Percentiles rank a stretch among this genome's conserved stretches.
phyloP scores from a whole-genome alignment of 2,797 vertebrate genomes.

The Enteromius argenteus region DNA sequence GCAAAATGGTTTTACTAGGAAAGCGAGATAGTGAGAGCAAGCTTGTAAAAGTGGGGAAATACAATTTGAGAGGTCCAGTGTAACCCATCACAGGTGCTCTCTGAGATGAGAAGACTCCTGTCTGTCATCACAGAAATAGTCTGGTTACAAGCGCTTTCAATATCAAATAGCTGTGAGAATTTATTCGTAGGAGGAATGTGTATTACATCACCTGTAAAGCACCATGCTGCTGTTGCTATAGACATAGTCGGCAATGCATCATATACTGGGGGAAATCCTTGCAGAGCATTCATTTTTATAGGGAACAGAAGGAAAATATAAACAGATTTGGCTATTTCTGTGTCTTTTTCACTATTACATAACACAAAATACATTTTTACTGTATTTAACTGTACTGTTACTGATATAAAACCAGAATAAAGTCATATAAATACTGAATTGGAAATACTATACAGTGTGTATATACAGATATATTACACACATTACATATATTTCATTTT shows the following conservation, averaged over 20 bases:
- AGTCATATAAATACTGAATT: no score
- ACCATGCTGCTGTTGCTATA: background rate
- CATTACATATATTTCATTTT: no score
- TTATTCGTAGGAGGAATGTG: background rate
- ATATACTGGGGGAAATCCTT: background rate
- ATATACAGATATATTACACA: no score
- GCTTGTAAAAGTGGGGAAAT: slow-evolving; percentile 21
- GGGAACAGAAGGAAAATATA: background rate
- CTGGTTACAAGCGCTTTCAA: slow-evolving; percentile 12
- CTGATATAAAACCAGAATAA: no score
- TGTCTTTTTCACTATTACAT: background rate
- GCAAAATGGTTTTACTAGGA: slow-evolving; percentile 32
- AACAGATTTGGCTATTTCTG: background rate
- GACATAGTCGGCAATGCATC: background rate
- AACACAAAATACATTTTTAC: no score
- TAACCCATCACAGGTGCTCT: slow-evolving; percentile 22
- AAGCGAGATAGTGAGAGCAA: background rate
- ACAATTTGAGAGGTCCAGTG: slow-evolving; percentile 16
- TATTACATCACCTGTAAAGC: slow-evolving; percentile 7
- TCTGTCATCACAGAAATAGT: slow-evolving; percentile 22
- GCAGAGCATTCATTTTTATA: background rate
- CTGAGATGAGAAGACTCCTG: background rate
- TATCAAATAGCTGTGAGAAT: slow-evolving; percentile 14
- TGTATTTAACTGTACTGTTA: no score
- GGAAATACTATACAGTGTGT: no score